Evolutionary conservation across 2,113 vertebrate species (phyloP), one percentile per base, ranked within the genome.

Genomic region (Tachysurus vachellii): DNA sequence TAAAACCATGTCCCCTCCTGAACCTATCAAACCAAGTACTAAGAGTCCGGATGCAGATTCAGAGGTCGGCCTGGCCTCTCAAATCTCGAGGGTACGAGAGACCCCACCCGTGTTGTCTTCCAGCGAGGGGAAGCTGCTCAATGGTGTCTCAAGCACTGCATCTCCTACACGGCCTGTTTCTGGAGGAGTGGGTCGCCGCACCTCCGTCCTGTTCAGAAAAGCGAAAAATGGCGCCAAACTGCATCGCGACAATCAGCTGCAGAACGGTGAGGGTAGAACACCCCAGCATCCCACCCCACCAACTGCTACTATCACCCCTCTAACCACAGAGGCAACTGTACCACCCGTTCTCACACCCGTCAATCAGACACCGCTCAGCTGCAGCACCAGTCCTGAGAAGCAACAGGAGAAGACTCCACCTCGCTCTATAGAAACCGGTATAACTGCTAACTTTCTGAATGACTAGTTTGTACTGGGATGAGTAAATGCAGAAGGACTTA

Each of bases 141-240:
- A 96, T 0, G 95, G 96, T 21, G 88, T 96, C 59, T 91, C 95
- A 23, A 81, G 94, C 89, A 88, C 94, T 53, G 88, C 91, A 0
- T 85, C 91, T 59, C 83, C 93, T 0, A 90, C 92, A 62, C 89
- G 90, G 89, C 21, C 66, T 54, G 77, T 91, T 81, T 88, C 90
- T 86, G 36, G 87, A 2, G 96, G 96, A 0, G 97, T 98, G 70
- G 97, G 98, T 50, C 95, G 97, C 75, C 94, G 97, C 71, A 98
- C 97, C 0, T 97, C 97, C 4, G 94, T 99, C 59, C 96, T 98
- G 31, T 98, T 99, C 90, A 98, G 95, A 93, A 99, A 99, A 91
- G 97, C 97, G 36, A 98, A 97, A 93, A 99, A 99, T 0, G 97
- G 97, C 73, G 94, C 95, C 21, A 97, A 99, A 92, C 92, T 97